A percentile compares a stretch with the other conserved stretches of the same genome.
These are phyloP conservation scores for Syrphus vitripennis DNA, from an alignment of 2,888 invertebrate species.

Conservation along the genomic window DNA sequence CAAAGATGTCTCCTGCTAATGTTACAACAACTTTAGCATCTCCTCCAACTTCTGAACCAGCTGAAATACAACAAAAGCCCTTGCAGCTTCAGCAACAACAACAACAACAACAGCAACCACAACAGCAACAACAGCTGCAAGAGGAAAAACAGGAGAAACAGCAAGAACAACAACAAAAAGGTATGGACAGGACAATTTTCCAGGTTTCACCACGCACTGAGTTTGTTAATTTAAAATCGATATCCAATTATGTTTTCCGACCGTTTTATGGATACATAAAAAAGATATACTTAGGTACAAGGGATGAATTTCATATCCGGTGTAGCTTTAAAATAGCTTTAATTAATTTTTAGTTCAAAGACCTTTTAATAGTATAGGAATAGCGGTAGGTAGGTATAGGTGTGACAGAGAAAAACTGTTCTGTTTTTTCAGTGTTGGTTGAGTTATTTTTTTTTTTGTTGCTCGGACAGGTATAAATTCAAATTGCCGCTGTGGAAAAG, in stretches of 20 bases:
- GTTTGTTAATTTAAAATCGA: conserved; percentile 55
- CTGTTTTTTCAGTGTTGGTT: background rate
- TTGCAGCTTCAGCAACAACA: conserved; percentile 26
- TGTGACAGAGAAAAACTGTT: background rate
- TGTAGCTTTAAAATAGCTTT: conserved; percentile 55
- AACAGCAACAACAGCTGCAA: conserved; percentile 14
- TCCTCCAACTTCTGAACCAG: conserved; percentile 31
- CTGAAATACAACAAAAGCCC: conserved; percentile 41
- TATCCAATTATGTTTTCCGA: conserved; percentile 23
- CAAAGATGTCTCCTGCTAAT: conserved; percentile 51
- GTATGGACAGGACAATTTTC: conserved; percentile 22
- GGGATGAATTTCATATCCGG: conserved; percentile 43
- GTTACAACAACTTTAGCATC: conserved; percentile 60
- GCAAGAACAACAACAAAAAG: conserved; percentile 60
- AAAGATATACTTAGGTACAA: background rate
- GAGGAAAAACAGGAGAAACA: conserved; percentile 38
- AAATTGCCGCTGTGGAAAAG: too few relatives aligned
- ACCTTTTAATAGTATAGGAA: conserved; percentile 9
- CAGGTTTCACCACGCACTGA: conserved; percentile 9
- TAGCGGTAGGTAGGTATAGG: background rate
- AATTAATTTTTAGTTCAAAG: conserved; percentile 47
- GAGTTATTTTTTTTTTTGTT: background rate
- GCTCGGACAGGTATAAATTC: too few relatives aligned
- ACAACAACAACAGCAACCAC: conserved; percentile 25
- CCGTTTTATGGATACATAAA: conserved; percentile 47